phyloP scores from a whole-genome alignment of 2,888 invertebrate genomes.

The Herminia tarsipennalis region DNA sequence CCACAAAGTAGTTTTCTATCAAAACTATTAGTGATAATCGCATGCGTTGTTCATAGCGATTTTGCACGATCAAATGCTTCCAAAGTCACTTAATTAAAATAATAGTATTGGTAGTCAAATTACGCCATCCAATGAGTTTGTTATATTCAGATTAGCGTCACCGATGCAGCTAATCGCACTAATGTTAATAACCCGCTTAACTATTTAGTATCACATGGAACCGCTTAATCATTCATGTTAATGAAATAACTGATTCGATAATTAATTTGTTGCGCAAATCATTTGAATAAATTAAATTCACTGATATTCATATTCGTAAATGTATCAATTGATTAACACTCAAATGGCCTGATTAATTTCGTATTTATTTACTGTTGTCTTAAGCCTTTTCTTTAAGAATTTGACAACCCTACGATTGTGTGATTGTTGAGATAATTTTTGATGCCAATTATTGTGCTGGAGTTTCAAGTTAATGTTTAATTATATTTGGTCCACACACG shows the following conservation, averaged over 20 bases:
- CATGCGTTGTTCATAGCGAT: neutral
- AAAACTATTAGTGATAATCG: conserved; percentile 3
- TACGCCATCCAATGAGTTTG: neutral
- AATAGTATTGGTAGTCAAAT: neutral
- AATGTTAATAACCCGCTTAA: conserved; percentile 2
- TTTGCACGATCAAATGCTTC: neutral
- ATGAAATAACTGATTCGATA: conserved; percentile 18
- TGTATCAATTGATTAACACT: conserved; percentile 32
- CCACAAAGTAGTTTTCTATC: conserved; percentile 31
- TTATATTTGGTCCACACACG: conserved; percentile 11
- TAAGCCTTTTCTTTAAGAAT: no score
- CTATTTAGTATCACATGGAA: conserved; percentile 13
- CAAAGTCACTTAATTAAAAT: neutral
- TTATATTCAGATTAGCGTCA: conserved; percentile 1
- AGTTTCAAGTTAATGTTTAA: conserved; percentile 40
- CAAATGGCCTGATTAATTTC: conserved; percentile 9
- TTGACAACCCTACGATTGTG: conserved; percentile 43
- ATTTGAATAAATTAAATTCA: conserved; percentile 31
- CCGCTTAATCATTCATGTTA: conserved; percentile 20
- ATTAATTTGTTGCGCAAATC: conserved; percentile 32
- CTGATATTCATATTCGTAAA: conserved; percentile 19
- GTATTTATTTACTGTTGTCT: no score
- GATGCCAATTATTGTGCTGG: conserved; percentile 47
- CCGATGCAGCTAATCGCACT: neutral
- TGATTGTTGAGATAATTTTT: conserved; percentile 51